Evolutionary conservation across 2,113 vertebrate genomes (phyloP), one percentile per base, ranked within the genome.

Genomic region (Oriolus oriolus): DNA sequence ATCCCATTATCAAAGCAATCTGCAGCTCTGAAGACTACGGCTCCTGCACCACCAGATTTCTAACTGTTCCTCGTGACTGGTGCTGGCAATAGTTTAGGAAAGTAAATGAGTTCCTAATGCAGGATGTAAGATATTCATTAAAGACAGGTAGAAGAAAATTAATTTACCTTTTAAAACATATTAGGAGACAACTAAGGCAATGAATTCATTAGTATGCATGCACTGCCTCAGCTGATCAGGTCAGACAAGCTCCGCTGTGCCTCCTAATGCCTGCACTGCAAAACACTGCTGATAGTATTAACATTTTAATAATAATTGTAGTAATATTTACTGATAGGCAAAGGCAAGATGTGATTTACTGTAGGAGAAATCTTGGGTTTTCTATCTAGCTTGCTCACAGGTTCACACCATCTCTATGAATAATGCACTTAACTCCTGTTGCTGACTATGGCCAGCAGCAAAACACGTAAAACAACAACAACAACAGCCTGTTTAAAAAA

Each of bases 51-150:
- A 88, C 96, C 69, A 86, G 87, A 93, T 96, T 93, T 97, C 85
- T 94, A 65, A 94, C 92, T 79, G 75, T 89, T 91, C 91, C 42
- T 90, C 11, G 20, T 95, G 94, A 86, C 92, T 84, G 94, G 81
- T 95, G 89, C 52, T 70, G 61, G 90, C 81, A 91, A 80, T 87
- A 60, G 39, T 84, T 89, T 63, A 28, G 60, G 74, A 41, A 94
- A 88, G 84, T 74, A 89, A 94, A 90, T 83, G 93, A 94, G 92
- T 84, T 90, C 74, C 79, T 78, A 91, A 94, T 84, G 59, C 52
- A 94, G 90, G 84, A 96, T 97, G 91, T 91, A 97, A 96, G 97
- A 78, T 86, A 65, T 90, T 96, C 56, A 54, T 95, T 96, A 87
- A 96, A 96, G 68, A 85, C 92, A 79, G 89, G 89, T 95, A 95